A percentile compares a stretch with the other conserved stretches of the same genome.
Evolutionary conservation across 1,140 invertebrate genomes (phyloP).

Genomic region (Caenorhabditis elegans): WBcel235 BX284604.4:9997501-9998000

Average conservation of each 20-base stretch:
- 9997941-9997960: slow-evolving; percentile 14
- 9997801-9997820: neutral
- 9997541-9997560: neutral
- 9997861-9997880: neutral
- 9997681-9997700: neutral
- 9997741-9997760: neutral
- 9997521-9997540: neutral
- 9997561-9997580: slow-evolving; percentile 8
- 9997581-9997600: slow-evolving; percentile 1
- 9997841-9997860: slow-evolving; percentile 5
- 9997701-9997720: neutral
- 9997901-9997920: neutral
- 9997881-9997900: slow-evolving; percentile 6
- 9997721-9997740: neutral
- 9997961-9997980: slow-evolving; percentile 29
- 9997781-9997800: neutral
- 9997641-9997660: neutral
- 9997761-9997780: neutral
- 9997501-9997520: neutral
- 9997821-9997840: neutral
- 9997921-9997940: neutral
- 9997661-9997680: neutral
- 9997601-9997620: neutral
- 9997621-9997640: neutral
- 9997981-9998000: slow-evolving; percentile 12